Base-by-base conservation (phyloP, 2,888 invertebrate species). In the Eugnorisma glareosa region DNA sequence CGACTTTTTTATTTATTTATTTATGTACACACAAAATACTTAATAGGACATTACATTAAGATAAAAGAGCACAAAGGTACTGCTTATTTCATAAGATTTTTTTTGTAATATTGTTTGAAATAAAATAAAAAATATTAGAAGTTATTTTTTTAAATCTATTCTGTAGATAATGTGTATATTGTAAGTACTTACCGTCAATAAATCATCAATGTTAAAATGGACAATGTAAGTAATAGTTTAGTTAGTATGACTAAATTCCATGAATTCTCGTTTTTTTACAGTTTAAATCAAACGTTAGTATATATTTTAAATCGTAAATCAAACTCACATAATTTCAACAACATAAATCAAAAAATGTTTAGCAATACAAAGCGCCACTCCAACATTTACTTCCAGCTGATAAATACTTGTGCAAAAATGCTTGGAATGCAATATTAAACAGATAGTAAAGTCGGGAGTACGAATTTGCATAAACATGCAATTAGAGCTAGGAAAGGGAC, bases 391-490 rank as follows among this genome's bases (percentile, higher is more conserved):
- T 75, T 73, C 63, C 57, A 31, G 13, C 61, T 72, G 51, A 76
- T 69, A 79, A 70, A 83, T 68, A 76, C 67, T 71, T 61, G 21
- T 21, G 66, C 54, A 87, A 87, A 91, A 85, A 88, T 84, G 83
- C 83, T 83, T 79, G 85, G 89, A 91, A 90, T 90, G 89, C 89
- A 89, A 91, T 91, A 92, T 89, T 87, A 90, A 89, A 88, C 79
- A 86, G 86, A 85, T 84, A 87, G 82, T 84, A 85, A 86, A 85
- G 86, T 85, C 79, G 83, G 84, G 91, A 84, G 87, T 80, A 82
- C 83, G 84, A 89, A 93, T 93, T 92, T 92, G 91, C 93, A 93
- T 93, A 93, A 93, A 93, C 93, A 93, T 91, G 92, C 93, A 93
- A 93, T 93, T 93, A 93, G 90, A 92, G 91, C 87, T 86, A 88